Conservation (phyloP, 2,888 invertebrate species). For the Platypus cylindrus region DNA sequence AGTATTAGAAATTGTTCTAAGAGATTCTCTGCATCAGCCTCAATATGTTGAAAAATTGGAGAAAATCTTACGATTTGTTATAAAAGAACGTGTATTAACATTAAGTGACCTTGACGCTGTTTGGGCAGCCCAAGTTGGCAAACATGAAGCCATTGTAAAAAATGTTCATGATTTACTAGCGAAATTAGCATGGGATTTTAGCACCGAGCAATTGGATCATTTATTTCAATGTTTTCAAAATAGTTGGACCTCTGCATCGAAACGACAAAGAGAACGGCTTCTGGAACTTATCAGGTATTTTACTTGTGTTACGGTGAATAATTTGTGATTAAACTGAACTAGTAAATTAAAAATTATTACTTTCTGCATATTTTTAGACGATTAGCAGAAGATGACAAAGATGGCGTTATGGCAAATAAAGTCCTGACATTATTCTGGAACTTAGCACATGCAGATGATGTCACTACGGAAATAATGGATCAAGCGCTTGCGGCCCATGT, state of each 20-base stretch:
- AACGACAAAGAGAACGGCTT: slow-evolving; percentile 89
- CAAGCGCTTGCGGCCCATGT: slow-evolving; percentile 90
- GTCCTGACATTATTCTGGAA: slow-evolving; percentile 93
- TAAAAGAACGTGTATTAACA: slow-evolving; percentile 83
- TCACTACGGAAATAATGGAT: slow-evolving; percentile 94
- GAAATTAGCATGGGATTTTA: slow-evolving; percentile 96
- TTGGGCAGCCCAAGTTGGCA: slow-evolving; percentile 95
- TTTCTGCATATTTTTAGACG: slow-evolving; percentile 48
- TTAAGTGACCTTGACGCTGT: slow-evolving; percentile 87
- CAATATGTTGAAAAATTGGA: slow-evolving; percentile 96
- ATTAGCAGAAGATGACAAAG: slow-evolving; percentile 95
- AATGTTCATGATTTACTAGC: slow-evolving; percentile 93
- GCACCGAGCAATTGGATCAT: slow-evolving; percentile 92
- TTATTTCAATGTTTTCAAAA: slow-evolving; percentile 95
- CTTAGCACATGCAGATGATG: slow-evolving; percentile 89
- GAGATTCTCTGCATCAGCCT: slow-evolving; percentile 93
- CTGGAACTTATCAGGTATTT: slow-evolving; percentile 71
- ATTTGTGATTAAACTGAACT: too few species aligned
- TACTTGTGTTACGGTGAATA: too few species aligned
- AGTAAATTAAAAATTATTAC: background rate
- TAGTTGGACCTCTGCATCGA: slow-evolving; percentile 86
- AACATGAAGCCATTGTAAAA: slow-evolving; percentile 96
- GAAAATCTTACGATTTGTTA: slow-evolving; percentile 93
- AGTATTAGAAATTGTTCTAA: slow-evolving; percentile 85
- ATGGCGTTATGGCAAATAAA: slow-evolving; percentile 97